Evolutionary conservation across 2,888 invertebrate genomes (phyloP).

Genomic region (Cephus spinipes): DNA sequence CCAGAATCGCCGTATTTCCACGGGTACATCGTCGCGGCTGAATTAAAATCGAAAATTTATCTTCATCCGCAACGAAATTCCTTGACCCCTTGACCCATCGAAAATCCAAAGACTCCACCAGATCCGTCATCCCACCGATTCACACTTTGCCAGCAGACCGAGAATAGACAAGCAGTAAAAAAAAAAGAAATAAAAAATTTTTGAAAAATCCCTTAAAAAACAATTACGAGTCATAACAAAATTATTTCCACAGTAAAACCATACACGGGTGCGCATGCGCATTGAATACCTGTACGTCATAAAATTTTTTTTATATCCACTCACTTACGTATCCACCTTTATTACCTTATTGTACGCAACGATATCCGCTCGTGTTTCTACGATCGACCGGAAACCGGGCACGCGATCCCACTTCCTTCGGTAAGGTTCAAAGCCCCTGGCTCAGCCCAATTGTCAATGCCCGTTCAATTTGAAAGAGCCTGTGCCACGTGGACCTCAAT

Average conservation of each 20-base stretch:
- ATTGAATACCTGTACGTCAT: not conserved
- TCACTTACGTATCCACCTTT: not conserved
- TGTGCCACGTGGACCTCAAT: not conserved
- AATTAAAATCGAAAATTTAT: not conserved
- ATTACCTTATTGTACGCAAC: not conserved
- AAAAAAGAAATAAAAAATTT: too few relatives aligned
- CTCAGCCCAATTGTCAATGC: not conserved
- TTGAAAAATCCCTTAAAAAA: too few relatives aligned
- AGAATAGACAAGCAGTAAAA: not conserved
- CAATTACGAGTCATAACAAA: too few relatives aligned
- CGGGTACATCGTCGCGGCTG: not conserved
- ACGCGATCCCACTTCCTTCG: slow-evolving; percentile 5
- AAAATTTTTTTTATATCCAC: not conserved
- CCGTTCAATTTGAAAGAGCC: not conserved
- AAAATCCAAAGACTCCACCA: not conserved
- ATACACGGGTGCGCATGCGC: not conserved
- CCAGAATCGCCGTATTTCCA: not conserved
- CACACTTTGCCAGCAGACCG: not conserved
- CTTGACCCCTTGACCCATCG: not conserved
- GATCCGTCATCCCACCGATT: not conserved
- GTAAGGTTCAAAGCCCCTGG: slow-evolving; percentile 12
- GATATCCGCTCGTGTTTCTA: not conserved
- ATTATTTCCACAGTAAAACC: not conserved
- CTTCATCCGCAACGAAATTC: not conserved
- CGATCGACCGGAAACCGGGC: slow-evolving; percentile 5